Base-by-base conservation (phyloP, 2,797 vertebrate species). In the Momotus momota region DNA sequence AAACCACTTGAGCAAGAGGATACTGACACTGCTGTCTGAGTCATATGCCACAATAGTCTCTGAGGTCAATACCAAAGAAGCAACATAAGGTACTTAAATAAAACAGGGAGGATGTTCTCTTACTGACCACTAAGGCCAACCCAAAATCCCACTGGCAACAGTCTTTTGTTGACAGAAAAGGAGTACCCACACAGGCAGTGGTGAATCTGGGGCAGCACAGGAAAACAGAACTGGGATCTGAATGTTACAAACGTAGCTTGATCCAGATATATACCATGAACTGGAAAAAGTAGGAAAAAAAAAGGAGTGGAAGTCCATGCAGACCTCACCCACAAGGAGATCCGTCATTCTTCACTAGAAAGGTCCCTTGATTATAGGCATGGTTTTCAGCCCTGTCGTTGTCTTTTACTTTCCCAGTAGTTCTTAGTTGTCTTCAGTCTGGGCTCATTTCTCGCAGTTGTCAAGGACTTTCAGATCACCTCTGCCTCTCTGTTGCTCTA, bases 41-140 rank as follows among this genome's bases (percentile, higher is more conserved):
- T 80, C 62, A 88, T 40, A 65, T 21, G 18, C 55, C 82, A 70
- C 48, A 75, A 67, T n/a, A 11, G 27, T 70, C 51, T 55, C 77
- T 86, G 66, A 93, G 48, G 46, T 80, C 49, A 55, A 51, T 67
- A 83, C 9, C 51, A 86, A 83, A 84, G 60, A 75, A 79, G 62
- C 18, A 91, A 94, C 13, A 64, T 45, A 94, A 93, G 62, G 25
- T 33, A 90, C 62, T 40, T 81, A n/a, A 54, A 54, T 83, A 92
- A 92, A 80, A 8, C 10, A 75, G 9, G 9, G 48, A 75, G 43
- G 55, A 15, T 35, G 52, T 11, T 79, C 58, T 14, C 91, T 95
- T 89, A 43, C 77, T 60, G 22, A 52, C 82, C 82, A 41, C 64
- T 70, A 45, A 93, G 45, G 48, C 43, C 19, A 90, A 81, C 27